Evolutionary conservation across 2,113 vertebrate species (phyloP).

Genomic region (Crotalus helleri): DNA sequence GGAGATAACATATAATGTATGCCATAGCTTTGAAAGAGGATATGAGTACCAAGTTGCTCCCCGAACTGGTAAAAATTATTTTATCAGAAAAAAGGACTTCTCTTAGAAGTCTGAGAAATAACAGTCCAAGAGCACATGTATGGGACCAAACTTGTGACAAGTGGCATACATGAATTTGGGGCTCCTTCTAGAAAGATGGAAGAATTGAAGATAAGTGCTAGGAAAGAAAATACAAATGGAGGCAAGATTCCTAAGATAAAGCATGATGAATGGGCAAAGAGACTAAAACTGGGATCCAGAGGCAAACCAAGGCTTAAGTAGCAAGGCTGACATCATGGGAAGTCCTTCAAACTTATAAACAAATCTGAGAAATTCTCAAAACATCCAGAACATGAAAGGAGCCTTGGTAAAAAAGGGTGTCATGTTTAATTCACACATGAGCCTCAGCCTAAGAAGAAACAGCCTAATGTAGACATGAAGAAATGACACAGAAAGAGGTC

Average conservation of each 20-base stretch:
- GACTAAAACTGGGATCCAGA: neutral
- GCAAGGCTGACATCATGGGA: neutral
- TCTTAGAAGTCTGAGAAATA: neutral
- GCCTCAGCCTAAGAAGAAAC: neutral
- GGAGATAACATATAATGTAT: neutral
- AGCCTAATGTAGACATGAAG: neutral
- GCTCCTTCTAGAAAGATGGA: neutral
- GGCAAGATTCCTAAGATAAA: neutral
- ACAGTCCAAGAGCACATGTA: neutral
- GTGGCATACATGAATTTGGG: neutral
- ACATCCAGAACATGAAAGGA: neutral
- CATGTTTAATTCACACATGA: neutral
- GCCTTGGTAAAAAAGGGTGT: neutral
- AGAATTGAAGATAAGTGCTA: neutral
- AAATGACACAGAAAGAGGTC: neutral
- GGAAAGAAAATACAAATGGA: neutral
- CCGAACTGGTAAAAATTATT: neutral
- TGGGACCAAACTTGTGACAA: neutral
- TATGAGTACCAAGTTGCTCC: neutral
- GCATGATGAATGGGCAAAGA: neutral
- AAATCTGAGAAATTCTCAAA: neutral
- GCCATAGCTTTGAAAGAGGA: neutral
- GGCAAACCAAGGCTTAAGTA: neutral
- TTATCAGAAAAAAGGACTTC: neutral
- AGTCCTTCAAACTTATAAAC: neutral